Conservation (phyloP, 2,113 vertebrate species). For the Chamaetylas fuelleborni region DNA sequence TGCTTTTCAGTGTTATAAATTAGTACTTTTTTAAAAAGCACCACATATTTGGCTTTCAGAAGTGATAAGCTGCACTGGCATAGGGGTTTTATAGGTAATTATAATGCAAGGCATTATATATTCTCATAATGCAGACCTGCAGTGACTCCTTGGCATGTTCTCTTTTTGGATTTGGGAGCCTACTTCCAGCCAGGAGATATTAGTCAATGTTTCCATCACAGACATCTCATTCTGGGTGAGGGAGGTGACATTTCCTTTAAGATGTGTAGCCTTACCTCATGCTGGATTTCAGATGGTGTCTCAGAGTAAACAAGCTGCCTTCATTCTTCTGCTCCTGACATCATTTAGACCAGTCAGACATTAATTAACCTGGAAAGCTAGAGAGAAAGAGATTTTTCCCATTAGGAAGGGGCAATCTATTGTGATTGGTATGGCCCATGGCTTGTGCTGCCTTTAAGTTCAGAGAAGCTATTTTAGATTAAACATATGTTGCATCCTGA, state of each 20-base stretch:
- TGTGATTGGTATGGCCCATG: neutral
- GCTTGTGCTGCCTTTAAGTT: neutral
- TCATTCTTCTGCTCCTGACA: neutral
- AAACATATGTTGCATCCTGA: neutral
- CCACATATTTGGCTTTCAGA: neutral
- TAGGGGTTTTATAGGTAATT: neutral
- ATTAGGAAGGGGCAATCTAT: neutral
- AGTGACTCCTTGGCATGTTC: neutral
- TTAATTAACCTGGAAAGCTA: slow-evolving; percentile 5
- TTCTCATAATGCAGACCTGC: neutral
- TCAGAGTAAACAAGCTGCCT: neutral
- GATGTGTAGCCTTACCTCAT: neutral
- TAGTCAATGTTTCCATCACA: neutral
- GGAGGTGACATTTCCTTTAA: neutral
- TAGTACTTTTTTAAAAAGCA: neutral
- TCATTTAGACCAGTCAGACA: neutral
- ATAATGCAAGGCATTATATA: neutral
- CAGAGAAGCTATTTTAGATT: neutral
- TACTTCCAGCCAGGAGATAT: neutral
- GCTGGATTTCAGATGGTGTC: neutral
- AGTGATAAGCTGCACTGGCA: neutral
- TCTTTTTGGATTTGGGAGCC: neutral
- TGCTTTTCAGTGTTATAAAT: neutral
- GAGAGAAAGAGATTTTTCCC: neutral
- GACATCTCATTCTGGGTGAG: neutral